phyloP scores from a whole-genome alignment of 2,888 invertebrate genomes.

The Eilema griseolum region DNA sequence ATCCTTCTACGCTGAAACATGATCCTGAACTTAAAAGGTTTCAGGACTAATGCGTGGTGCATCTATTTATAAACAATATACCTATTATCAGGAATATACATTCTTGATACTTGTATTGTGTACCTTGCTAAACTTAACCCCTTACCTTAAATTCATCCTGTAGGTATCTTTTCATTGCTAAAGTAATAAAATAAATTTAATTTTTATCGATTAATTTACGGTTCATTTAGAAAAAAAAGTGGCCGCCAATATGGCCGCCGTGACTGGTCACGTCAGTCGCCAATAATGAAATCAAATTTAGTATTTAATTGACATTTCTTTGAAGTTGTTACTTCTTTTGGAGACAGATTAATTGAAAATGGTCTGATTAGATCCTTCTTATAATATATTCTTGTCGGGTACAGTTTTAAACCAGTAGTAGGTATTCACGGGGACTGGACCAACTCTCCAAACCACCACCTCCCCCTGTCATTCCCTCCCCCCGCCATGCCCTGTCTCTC shows the following conservation, averaged over 20 bases:
- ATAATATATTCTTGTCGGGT: slow-evolving; percentile 33
- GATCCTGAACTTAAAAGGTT: slow-evolving; percentile 60
- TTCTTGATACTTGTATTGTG: slow-evolving; percentile 43
- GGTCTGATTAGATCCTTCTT: slow-evolving; percentile 20
- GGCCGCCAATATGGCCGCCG: neutral
- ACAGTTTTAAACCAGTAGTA: slow-evolving; percentile 10
- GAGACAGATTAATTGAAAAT: slow-evolving; percentile 50
- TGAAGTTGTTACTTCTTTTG: slow-evolving; percentile 41
- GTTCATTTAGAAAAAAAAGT: neutral
- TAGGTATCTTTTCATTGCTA: neutral
- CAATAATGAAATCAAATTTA: slow-evolving; percentile 35
- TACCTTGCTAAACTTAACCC: neutral
- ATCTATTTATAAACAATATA: neutral
- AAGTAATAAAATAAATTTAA: neutral
- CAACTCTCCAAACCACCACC: too few relatives aligned
- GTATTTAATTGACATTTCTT: slow-evolving; percentile 43
- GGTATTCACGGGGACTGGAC: too few relatives aligned
- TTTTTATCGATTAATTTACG: neutral
- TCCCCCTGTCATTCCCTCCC: too few relatives aligned
- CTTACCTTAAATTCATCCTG: neutral
- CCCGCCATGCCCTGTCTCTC: too few relatives aligned
- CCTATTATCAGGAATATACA: neutral
- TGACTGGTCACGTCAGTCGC: slow-evolving; percentile 25
- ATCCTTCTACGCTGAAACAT: slow-evolving; percentile 41
- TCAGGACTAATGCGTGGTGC: slow-evolving; percentile 51